These are phyloP conservation scores for Ichneumoninae sp. DNA, from an alignment of 2,888 invertebrate genomes.

Conservation along the genomic window DNA sequence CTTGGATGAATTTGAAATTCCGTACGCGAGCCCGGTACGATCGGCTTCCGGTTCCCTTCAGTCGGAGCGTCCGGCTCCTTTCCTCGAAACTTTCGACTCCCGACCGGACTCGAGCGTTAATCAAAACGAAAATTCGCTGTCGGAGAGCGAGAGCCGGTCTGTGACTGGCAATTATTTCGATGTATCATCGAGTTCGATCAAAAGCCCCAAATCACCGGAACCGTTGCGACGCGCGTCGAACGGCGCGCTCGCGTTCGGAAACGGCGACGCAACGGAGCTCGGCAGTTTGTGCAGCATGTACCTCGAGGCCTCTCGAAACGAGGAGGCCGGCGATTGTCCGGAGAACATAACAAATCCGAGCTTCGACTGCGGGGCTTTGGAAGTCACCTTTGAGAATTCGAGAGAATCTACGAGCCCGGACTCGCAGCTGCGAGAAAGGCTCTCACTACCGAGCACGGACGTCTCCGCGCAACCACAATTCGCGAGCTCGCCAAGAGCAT, in stretches of 20 bases:
- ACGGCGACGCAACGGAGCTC: constrained; percentile 42
- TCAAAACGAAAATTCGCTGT: constrained; percentile 27
- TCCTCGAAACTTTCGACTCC: constrained; percentile 8
- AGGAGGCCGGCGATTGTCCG: constrained; percentile 60
- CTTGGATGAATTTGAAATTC: constrained; percentile 23
- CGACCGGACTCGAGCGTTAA: not conserved
- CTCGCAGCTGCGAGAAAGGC: not conserved
- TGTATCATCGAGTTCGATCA: constrained; percentile 12
- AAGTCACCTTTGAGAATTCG: constrained; percentile 52
- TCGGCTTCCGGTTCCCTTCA: constrained; percentile 8
- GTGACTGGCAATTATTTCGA: not conserved
- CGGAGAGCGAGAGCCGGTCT: constrained; percentile 17
- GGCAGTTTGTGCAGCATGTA: constrained; percentile 74
- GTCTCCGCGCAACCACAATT: constrained; percentile 29
- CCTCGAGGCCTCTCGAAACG: constrained; percentile 69
- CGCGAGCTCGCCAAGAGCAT: constrained; percentile 48
- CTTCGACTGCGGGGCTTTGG: constrained; percentile 63
- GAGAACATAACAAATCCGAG: constrained; percentile 61
- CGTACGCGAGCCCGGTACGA: constrained; percentile 12
- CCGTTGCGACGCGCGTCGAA: constrained; percentile 14
- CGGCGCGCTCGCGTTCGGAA: not conserved
- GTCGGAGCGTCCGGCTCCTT: not conserved
- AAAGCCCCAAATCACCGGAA: not conserved
- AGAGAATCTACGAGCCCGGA: constrained; percentile 2
- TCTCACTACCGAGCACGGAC: not conserved